phyloP scores from a whole-genome alignment of 2,888 invertebrate genomes.

The Drosophila ustulata region DNA sequence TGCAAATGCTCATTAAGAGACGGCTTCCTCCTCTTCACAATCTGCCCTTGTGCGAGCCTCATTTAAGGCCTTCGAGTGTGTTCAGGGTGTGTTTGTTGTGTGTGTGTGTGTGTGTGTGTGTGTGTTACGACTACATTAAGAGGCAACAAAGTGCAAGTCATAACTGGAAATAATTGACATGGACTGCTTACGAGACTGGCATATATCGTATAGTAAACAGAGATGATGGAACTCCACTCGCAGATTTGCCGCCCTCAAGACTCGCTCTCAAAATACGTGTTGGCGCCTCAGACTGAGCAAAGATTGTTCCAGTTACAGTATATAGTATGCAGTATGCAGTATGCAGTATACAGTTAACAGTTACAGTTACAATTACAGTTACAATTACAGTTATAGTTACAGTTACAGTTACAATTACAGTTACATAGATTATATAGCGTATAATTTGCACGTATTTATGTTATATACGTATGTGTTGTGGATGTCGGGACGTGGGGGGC shows the following conservation, averaged over 20 bases:
- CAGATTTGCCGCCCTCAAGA: slow-evolving; percentile 8
- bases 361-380: slow-evolving; percentile 1
- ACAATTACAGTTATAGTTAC: slow-evolving; percentile 17
- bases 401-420: slow-evolving; percentile 24
- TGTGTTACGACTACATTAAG: slow-evolving; percentile 36
- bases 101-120: slow-evolving; percentile 14
- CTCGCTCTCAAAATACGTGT: not conserved
- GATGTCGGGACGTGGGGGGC: not conserved
- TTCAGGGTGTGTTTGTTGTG: slow-evolving; percentile 2
- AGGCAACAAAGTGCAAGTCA: slow-evolving; percentile 61
- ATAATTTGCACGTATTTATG: not conserved
- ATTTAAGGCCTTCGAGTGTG: not conserved
- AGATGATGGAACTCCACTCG: not conserved
- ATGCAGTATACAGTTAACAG: slow-evolving; percentile 16
- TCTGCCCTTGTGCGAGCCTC: slow-evolving; percentile 23
- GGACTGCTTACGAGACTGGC: slow-evolving; percentile 31
- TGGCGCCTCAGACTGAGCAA: slow-evolving; percentile 57
- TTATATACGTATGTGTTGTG: slow-evolving; percentile 5
- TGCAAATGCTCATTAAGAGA: slow-evolving; percentile 33
- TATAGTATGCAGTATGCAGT: too few relatives aligned
- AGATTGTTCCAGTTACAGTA: slow-evolving; percentile 44
- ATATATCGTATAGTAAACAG: not conserved
- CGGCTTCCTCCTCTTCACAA: slow-evolving; percentile 9
- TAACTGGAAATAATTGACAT: slow-evolving; percentile 64
- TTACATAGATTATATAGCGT: slow-evolving; percentile 28